Evolutionary conservation across 2,888 invertebrate genomes (phyloP).

Genomic region (Nysson spinosus): DNA sequence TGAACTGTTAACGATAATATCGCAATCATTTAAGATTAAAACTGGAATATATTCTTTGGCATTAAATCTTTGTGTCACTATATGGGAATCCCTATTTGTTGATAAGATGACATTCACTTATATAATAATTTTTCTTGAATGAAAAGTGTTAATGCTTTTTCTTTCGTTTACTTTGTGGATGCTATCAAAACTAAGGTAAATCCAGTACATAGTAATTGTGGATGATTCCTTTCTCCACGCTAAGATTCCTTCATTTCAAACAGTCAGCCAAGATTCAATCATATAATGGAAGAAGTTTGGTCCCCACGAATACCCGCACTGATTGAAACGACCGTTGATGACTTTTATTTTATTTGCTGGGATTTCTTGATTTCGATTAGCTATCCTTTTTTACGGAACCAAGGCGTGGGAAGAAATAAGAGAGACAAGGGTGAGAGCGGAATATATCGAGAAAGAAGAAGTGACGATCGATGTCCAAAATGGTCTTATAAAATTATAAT

Average conservation of each 20-base stretch:
- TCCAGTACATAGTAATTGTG: background rate
- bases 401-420: background rate
- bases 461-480: slow-evolving; percentile 9
- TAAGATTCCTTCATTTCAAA: slow-evolving; percentile 16
- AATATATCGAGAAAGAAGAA: slow-evolving; percentile 4
- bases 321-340: slow-evolving; percentile 39
- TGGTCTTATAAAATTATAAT: too few species aligned
- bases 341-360: slow-evolving; percentile 51
- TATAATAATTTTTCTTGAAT: too few species aligned
- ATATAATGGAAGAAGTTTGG: slow-evolving; percentile 32
- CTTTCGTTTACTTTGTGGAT: too few species aligned
- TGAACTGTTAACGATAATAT: too few species aligned
- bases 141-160: too few species aligned
- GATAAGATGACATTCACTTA: too few species aligned
- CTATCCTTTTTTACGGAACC: slow-evolving; percentile 22
- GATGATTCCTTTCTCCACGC: slow-evolving; percentile 12
- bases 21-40: too few species aligned
- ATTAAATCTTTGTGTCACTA: too few species aligned
- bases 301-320: slow-evolving; percentile 33
- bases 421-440: slow-evolving; percentile 7
- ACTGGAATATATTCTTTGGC: too few species aligned
- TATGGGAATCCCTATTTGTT: too few species aligned
- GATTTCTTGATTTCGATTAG: slow-evolving; percentile 56
- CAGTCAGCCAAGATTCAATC: slow-evolving; percentile 21
- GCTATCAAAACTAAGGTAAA: too few species aligned